phyloP scores from a whole-genome alignment of 1,140 invertebrate species.

The Notospermus geniculatus region DNA sequence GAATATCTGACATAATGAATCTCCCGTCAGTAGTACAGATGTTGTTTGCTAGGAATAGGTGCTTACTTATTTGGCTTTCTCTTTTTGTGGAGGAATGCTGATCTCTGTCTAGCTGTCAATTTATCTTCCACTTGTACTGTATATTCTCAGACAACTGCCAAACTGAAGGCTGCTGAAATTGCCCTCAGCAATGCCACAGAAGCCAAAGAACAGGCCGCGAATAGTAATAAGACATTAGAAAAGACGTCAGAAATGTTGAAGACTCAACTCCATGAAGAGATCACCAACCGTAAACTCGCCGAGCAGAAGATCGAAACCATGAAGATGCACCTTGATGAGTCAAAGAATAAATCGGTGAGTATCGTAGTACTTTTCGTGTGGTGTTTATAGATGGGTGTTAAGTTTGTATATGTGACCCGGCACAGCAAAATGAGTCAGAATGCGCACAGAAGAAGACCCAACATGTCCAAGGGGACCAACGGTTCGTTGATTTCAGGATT shows the following conservation, averaged over 20 bases:
- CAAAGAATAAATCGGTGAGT: constrained; percentile 32
- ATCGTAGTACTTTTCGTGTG: constrained; percentile 3
- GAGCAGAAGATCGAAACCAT: constrained; percentile 30
- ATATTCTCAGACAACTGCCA: constrained; percentile 32
- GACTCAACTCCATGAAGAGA: constrained; percentile 27
- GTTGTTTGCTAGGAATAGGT: no score
- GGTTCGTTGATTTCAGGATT: no score
- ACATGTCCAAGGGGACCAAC: no score
- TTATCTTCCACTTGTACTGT: neutral
- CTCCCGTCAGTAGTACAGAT: no score
- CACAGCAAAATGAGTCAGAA: no score
- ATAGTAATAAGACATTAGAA: constrained; percentile 26
- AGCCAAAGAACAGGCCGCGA: constrained; percentile 28
- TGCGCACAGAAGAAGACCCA: no score
- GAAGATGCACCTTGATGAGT: constrained; percentile 28
- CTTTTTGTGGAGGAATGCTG: no score
- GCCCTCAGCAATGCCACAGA: constrained; percentile 29
- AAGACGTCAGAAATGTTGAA: constrained; percentile 28
- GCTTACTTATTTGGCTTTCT: no score
- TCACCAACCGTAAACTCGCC: constrained; percentile 24
- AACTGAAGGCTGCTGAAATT: constrained; percentile 30
- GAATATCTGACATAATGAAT: no score
- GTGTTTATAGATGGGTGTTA: neutral
- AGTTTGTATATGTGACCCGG: no score
- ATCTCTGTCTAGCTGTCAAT: no score